Evolutionary conservation across 2,113 vertebrate genomes (phyloP).

Genomic region (Microcebus jonahi): DNA sequence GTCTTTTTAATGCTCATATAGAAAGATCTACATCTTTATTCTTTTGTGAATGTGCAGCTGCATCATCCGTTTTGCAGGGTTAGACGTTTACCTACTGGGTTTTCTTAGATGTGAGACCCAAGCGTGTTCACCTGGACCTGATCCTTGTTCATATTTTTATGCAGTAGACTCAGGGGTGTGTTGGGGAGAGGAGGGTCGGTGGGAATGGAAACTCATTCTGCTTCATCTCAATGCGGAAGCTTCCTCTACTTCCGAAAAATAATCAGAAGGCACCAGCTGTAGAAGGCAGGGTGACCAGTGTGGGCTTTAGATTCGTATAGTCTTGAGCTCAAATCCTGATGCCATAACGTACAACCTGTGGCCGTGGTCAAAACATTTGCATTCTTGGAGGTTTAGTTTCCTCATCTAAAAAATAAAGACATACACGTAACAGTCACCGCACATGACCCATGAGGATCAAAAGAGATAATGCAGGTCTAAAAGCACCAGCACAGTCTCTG

Average conservation of each 20-base stretch:
- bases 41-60: neutral
- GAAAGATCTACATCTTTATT: neutral
- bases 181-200: neutral
- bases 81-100: neutral
- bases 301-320: neutral
- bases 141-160: neutral
- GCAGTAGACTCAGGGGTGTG: neutral
- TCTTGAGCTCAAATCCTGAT: neutral
- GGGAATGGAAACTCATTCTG: neutral
- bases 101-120: neutral
- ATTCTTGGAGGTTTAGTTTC: neutral
- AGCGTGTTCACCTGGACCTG: neutral
- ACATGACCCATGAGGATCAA: no score
- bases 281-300: neutral
- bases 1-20: neutral
- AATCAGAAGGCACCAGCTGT: neutral
- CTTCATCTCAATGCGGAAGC: neutral
- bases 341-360: neutral
- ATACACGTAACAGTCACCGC: neutral
- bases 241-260: neutral
- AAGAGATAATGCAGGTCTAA: neutral
- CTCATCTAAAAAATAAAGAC: neutral
- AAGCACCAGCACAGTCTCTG: neutral
- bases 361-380: neutral
- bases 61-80: neutral